Evolutionary conservation across 1,140 invertebrate genomes (phyloP), one percentile per base, ranked within the genome.

Genomic region (Zaprionus ornatus): DNA sequence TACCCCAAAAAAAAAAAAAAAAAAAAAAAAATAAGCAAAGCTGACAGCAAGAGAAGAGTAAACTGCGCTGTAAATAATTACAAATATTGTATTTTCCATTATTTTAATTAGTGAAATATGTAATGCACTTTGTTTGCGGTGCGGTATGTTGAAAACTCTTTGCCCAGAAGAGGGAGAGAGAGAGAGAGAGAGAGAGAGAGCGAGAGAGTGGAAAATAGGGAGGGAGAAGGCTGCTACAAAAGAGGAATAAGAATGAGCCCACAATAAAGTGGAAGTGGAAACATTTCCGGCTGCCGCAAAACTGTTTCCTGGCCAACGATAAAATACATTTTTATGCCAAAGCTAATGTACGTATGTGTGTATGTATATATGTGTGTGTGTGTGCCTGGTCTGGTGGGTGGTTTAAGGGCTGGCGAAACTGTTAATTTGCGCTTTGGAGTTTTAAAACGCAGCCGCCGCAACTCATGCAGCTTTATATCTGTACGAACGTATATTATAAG

Each of bases 291-390:
- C 70, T 90, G 83, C 85, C 85, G 85, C 79, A 83, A 90, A 90
- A 85, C 85, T 90, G 85, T 90, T 90, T 90, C 85, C 85, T 90
- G 85, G 81, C 85, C 86, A 90, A 90, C 85, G 85, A 90, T 90
- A 90, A 90, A 90, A 90, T 90, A 90, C 76, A 82, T 90, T 85
- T 90, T 85, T 90, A 79, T 85, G 65, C 83, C 77, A 83, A 83
- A 87, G 77, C 77, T 82, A 83, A 80, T 88, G 77, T 88, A 66
- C 68, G 12, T 69, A 67, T 32, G 62, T 55, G 73, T 66, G 69
- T 52, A 57, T 55, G 56, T 67, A 13, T 37, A 17, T 70, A 37
- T 25, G 60, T 23, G 15, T 45, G 60, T 63, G 27, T 56, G 59
- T 40, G 32, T 32, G 35, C 57, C 50, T n/a, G n/a, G n/a, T 52